A percentile compares a stretch with the other conserved stretches of the same genome.
Evolutionary conservation across 2,797 vertebrate genomes (phyloP).

Genomic region (Strix occidentalis): DNA sequence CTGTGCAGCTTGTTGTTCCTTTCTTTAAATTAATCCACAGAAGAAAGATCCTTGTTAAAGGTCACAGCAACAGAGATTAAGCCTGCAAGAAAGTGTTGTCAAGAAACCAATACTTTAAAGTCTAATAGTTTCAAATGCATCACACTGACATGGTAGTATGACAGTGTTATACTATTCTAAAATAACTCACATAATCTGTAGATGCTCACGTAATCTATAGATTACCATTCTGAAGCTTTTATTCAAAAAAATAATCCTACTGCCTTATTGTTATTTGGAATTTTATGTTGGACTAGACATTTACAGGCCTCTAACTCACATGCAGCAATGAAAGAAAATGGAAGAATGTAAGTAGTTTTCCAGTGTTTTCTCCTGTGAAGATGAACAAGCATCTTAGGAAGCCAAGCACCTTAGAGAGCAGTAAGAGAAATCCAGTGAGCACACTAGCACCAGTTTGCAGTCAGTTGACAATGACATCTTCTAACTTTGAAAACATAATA

Average conservation of each 20-base stretch:
- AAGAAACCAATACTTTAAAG: not conserved
- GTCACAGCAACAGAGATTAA: not conserved
- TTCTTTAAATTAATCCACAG: not conserved
- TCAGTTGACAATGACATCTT: not conserved
- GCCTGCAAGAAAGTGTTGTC: not conserved
- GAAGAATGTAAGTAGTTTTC: not conserved
- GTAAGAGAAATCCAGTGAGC: not conserved
- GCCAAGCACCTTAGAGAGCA: not conserved
- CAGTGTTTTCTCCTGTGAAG: not conserved
- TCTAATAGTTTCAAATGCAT: not conserved
- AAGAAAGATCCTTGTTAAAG: not conserved
- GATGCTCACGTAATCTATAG: not conserved
- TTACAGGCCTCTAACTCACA: not conserved
- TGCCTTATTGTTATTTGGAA: not conserved
- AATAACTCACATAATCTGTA: not conserved
- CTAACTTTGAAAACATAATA: not conserved
- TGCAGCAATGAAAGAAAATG: not conserved
- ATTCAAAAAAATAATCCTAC: not conserved
- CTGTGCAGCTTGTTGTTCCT: not conserved
- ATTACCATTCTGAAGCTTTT: not conserved
- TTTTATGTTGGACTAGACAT: not conserved
- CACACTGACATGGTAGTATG: not conserved
- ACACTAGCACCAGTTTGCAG: not conserved
- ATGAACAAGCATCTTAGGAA: not conserved
- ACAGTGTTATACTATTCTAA: not conserved